Base-by-base conservation (phyloP, 2,797 vertebrate genomes). In the Hoplostethus mediterraneus region DNA sequence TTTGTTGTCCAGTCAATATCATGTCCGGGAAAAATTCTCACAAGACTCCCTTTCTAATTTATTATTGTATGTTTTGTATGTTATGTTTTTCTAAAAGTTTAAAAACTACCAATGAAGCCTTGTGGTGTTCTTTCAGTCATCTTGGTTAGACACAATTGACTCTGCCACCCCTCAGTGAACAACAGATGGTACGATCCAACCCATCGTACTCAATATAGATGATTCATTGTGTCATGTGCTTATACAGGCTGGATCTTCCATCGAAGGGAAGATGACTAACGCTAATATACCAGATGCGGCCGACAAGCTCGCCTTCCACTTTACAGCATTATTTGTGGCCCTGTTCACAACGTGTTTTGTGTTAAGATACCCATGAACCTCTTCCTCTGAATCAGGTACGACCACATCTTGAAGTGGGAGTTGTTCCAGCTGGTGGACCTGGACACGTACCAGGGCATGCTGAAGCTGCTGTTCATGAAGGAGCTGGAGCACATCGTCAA, bases 391-490 rank as follows among this genome's bases (percentile, higher is more conserved):
- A 4, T 71, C 91, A 99, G 98, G 88, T 99, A 99, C 2, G 98
- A 99, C 89, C 98, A 99, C 94, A 99, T 99, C 90, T 87, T 99
- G 75, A 99, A 99, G 92, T 99, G 98, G 98, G 98, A 98, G 90
- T 92, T 99, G 85, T 99, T 99, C 94, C 98, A 99, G 93, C 93
- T 99, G 89, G 97, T 97, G 0, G 98, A 99, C 92, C 83, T 99
- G 94, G 98, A 99, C 91, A 99, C 97, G 0, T 99, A 99, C 89
- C 98, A 99, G 95, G 97, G 98, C 8, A 99, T 99, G 97, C 92
- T 99, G 82, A 99, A 99, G 94, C 94, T 99, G 93, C 96, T 99
- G 55, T 99, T 99, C 93, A 99, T 99, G 98, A 99, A 99, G 91
- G 98, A 99, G 93, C 95, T 99, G 94, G 98, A 99, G 66, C 95